phyloP scores from a whole-genome alignment of 2,888 invertebrate genomes.

The Phragmatobia fuliginosa region DNA sequence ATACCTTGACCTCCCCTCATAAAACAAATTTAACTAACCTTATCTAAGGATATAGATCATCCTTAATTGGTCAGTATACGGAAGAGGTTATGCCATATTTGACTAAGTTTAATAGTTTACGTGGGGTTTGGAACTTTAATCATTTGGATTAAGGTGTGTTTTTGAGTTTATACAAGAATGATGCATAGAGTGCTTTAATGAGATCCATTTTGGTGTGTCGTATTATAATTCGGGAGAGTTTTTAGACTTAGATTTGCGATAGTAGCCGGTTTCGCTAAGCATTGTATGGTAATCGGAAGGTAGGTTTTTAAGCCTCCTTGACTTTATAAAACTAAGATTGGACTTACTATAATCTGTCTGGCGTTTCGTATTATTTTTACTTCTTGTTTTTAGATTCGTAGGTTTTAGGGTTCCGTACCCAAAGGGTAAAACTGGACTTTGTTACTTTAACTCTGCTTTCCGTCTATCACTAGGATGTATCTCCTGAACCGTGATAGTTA shows the following conservation, averaged over 20 bases:
- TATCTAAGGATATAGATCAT: slow-evolving; percentile 27
- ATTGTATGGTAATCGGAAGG: slow-evolving; percentile 55
- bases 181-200: slow-evolving; percentile 36
- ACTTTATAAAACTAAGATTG: neutral
- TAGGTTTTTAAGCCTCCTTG: slow-evolving; percentile 1
- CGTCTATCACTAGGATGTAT: too few species aligned
- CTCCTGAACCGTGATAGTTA: too few species aligned
- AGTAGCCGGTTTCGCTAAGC: slow-evolving; percentile 37
- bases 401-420: too few species aligned
- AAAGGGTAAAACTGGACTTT: too few species aligned
- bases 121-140: slow-evolving; percentile 28
- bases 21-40: slow-evolving; percentile 1
- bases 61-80: slow-evolving; percentile 27
- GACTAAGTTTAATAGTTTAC: slow-evolving; percentile 29
- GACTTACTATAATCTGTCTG: neutral
- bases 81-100: slow-evolving; percentile 36
- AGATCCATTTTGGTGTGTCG: slow-evolving; percentile 45
- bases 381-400: neutral
- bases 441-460: too few species aligned
- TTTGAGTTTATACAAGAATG: slow-evolving; percentile 16
- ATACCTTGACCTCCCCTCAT: slow-evolving; percentile 22
- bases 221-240: slow-evolving; percentile 46
- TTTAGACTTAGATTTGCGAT: slow-evolving; percentile 52
- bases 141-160: slow-evolving; percentile 18
- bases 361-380: neutral